These are phyloP conservation scores for Melinaea marsaeus DNA, from an alignment of 2,888 invertebrate genomes.

Conservation along the genomic window DNA sequence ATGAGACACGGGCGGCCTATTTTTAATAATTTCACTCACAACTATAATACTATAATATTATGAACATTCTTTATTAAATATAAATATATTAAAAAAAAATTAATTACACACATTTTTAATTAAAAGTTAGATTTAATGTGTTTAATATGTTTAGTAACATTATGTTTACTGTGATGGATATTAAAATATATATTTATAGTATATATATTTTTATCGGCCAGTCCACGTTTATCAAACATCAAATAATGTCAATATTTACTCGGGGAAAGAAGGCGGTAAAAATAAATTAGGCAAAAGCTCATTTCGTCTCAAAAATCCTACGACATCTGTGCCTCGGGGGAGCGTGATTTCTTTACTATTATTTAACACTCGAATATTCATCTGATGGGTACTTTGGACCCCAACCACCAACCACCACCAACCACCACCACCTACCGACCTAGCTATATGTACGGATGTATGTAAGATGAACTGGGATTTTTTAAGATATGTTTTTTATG, in stretches of 20 bases:
- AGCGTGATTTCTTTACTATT: slow-evolving; percentile 39
- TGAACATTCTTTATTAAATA: neutral
- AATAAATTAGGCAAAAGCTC: slow-evolving; percentile 78
- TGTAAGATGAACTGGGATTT: no score
- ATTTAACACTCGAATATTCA: slow-evolving; percentile 47
- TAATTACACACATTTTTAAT: no score
- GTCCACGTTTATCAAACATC: slow-evolving; percentile 45
- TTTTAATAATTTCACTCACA: neutral
- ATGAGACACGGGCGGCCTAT: slow-evolving; percentile 37
- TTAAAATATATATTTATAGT: neutral
- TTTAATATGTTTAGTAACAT: no score
- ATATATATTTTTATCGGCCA: slow-evolving; percentile 27
- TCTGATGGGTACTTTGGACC: slow-evolving; percentile 21
- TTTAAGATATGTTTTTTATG: no score
- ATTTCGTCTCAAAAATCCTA: slow-evolving; percentile 68
- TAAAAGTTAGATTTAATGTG: no score
- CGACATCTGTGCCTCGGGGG: slow-evolving; percentile 64
- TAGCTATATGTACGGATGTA: neutral
- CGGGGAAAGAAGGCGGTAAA: slow-evolving; percentile 75
- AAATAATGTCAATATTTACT: slow-evolving; percentile 70
- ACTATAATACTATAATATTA: no score
- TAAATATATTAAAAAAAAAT: no score
- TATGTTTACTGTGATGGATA: no score
- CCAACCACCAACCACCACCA: neutral
- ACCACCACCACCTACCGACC: no score